A percentile compares a stretch with the other conserved stretches of the same genome.
Conservation (phyloP, 2,888 invertebrate species). For the Hirtodrosophila trivittata region DNA sequence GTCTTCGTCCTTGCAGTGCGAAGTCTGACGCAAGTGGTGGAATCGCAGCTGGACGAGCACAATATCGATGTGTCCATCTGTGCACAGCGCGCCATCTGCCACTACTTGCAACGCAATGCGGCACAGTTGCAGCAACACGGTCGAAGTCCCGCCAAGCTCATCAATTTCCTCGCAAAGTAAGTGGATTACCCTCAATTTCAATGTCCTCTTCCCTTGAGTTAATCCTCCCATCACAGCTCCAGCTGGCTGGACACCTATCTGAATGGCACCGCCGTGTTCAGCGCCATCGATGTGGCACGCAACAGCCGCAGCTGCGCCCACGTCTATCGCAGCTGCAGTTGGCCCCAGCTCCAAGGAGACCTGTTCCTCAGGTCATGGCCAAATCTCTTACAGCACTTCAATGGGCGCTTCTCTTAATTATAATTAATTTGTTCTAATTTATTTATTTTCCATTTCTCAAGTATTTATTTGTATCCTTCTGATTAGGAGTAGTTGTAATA, state of each 20-base stretch:
- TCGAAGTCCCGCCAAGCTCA: conserved; percentile 83
- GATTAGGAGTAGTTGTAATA: too few relatives aligned
- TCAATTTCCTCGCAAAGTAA: conserved; percentile 85
- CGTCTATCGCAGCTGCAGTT: conserved; percentile 84
- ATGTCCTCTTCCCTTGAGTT: background rate
- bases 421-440: conserved; percentile 14
- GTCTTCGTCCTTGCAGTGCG: conserved; percentile 57
- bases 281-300: conserved; percentile 85
- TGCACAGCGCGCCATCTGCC: conserved; percentile 86
- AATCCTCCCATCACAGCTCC: conserved; percentile 58
- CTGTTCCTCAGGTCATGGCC: conserved; percentile 34
- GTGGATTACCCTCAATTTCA: conserved; percentile 9
- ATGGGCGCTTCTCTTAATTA: too few relatives aligned
- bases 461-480: too few relatives aligned
- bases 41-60: conserved; percentile 85
- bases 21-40: conserved; percentile 82
- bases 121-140: conserved; percentile 32
- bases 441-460: conserved; percentile 33
- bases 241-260: conserved; percentile 82
- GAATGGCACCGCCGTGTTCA: conserved; percentile 85
- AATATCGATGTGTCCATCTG: conserved; percentile 87
- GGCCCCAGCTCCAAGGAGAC: conserved; percentile 49
- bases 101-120: conserved; percentile 84
- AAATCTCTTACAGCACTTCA: conserved; percentile 39
- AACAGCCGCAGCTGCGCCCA: conserved; percentile 82